Evolutionary conservation across 92 coral and sea anemone species (phyloP).

Genomic region (Actinostola sp.): DNA sequence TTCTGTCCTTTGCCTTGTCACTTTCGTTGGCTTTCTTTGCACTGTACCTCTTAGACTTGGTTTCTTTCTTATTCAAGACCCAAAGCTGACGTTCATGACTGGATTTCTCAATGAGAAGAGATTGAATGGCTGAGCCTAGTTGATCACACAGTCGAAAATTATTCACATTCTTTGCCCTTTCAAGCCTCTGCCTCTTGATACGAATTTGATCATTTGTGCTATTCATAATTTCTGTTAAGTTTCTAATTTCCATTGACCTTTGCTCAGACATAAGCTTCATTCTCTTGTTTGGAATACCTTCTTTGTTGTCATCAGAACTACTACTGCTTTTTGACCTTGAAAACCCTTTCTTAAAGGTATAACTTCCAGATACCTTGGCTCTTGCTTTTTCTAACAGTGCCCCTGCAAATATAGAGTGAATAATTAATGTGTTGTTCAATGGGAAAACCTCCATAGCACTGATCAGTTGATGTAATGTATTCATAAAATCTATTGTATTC

Average conservation of each 20-base stretch:
- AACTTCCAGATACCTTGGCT: neutral
- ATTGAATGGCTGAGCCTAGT: neutral
- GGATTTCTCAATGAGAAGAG: neutral
- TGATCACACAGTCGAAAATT: conserved; percentile 3
- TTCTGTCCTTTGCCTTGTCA: neutral
- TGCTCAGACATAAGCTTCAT: conserved; percentile 1
- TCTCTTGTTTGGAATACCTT: neutral
- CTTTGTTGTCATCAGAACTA: neutral
- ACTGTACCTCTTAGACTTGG: neutral
- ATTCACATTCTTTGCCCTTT: neutral
- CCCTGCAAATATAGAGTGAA: neutral
- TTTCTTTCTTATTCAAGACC: neutral
- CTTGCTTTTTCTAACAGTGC: conserved; percentile 4
- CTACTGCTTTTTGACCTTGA: neutral
- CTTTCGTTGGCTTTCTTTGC: neutral
- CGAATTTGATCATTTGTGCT: conserved; percentile 1
- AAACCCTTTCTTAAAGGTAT: conserved; percentile 2
- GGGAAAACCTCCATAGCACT: too few relatives aligned
- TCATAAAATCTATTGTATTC: too few relatives aligned
- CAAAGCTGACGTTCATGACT: neutral
- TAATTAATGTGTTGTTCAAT: too few relatives aligned
- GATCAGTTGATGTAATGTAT: too few relatives aligned
- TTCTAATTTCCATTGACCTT: neutral
- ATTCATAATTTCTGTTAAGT: neutral
- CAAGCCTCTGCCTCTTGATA: neutral